Conservation (phyloP, 1,140 invertebrate species). For the Panagrolaimus sp. region DNA sequence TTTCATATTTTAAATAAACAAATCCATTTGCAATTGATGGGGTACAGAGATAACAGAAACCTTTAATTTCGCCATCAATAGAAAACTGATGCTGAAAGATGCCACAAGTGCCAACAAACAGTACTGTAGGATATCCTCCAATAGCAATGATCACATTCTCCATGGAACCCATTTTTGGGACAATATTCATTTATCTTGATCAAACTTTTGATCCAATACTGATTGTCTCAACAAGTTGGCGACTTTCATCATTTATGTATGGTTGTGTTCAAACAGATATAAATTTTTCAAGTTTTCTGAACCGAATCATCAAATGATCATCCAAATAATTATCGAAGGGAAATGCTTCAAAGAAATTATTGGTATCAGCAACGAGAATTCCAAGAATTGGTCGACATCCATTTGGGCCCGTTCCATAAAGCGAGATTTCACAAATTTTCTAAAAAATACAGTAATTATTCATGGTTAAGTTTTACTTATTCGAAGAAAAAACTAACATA, state of each 20-base stretch:
- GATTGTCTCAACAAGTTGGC: conserved; percentile 28
- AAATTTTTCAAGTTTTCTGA: conserved; percentile 30
- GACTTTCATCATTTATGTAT: conserved; percentile 23
- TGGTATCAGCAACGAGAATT: conserved; percentile 48
- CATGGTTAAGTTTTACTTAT: too few species aligned
- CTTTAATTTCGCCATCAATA: conserved; percentile 74
- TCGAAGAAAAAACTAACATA: conserved; percentile 1
- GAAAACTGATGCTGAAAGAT: conserved; percentile 81
- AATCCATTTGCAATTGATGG: conserved; percentile 95
- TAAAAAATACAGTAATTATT: conserved; percentile 1
- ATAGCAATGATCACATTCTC: conserved; percentile 51
- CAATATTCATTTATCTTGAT: conserved; percentile 8
- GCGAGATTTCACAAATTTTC: conserved; percentile 32
- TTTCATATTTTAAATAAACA: conserved; percentile 70
- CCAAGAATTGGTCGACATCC: conserved; percentile 47
- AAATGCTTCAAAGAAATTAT: conserved; percentile 56
- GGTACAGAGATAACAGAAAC: conserved; percentile 86
- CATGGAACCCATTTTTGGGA: conserved; percentile 2
- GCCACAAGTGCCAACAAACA: conserved; percentile 69
- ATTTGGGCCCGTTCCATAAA: conserved; percentile 53
- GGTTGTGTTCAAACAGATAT: not conserved
- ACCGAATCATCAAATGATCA: conserved; percentile 31
- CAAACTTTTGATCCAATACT: conserved; percentile 12
- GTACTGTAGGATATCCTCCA: conserved; percentile 46
- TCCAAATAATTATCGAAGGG: conserved; percentile 39